Base-by-base conservation (phyloP, 2,888 invertebrate species). In the Encarsia formosa region DNA sequence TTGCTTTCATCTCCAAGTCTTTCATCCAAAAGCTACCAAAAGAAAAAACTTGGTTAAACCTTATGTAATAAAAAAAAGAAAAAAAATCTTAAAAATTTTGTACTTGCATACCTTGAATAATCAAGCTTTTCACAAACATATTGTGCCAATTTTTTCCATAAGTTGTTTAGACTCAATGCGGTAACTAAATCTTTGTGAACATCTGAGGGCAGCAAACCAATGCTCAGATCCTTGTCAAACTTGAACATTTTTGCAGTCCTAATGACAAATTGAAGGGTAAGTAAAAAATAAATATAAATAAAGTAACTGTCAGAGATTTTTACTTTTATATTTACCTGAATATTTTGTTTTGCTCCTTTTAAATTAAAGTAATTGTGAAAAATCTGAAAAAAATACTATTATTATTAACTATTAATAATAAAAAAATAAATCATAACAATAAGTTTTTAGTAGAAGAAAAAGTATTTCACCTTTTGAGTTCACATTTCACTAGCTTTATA, bases 111-210 rank as follows among this genome's bases (percentile, higher is more conserved):
- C 69, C 64, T 51, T 6, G 52, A 39, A 40, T 60, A 58, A 31
- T 57, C 57, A 16, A 65, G 45, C 26, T 61, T 57, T 23, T 64
- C 49, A 5, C 61, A 61, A 37, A 69, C 60, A 54, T 61, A 50
- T 41, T 59, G 38, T 0, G 65, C 67, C 13, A 70, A 50, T 8
- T 31, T 49, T 41, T 53, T 62, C 70, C 70, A 69, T 44, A 40
- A 43, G 11, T 58, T 49, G 37, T 67, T 46, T 24, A 59, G 58
- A 31, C 61, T 57, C 5, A 70, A 54, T 49, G 63, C 65, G 19
- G 52, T 40, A 4, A 67, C 39, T 29, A 70, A 56, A 48, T 66
- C 64, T n/a, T 59, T 62, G 16, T 67, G 59, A 8, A 61, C 42
- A 18, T 43, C 38, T 13, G 44, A 29, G 38, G 69, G 67, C 45